These are phyloP conservation scores for Hololepta plana DNA, from an alignment of 2,888 invertebrate genomes.

Conservation along the genomic window DNA sequence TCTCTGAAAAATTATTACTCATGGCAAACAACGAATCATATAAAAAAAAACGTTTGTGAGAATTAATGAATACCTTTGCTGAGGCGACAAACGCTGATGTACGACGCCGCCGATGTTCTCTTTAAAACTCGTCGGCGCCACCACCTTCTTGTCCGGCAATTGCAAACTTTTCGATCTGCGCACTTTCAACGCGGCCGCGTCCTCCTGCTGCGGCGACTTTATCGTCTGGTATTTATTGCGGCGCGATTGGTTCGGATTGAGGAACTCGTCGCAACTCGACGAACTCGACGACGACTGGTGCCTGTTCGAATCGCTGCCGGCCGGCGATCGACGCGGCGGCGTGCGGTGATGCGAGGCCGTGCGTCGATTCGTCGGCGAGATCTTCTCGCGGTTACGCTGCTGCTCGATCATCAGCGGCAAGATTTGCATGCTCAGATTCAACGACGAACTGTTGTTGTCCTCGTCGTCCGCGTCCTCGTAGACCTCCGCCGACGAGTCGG, in stretches of 20 bases:
- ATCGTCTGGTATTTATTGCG: slow-evolving; percentile 5
- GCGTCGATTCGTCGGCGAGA: slow-evolving; percentile 21
- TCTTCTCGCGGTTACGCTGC: slow-evolving; percentile 16
- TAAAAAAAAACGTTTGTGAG: too few relatives aligned
- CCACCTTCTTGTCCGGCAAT: slow-evolving; percentile 33
- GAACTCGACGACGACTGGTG: slow-evolving; percentile 17
- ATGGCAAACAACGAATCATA: too few relatives aligned
- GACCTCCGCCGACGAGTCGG: slow-evolving; percentile 29
- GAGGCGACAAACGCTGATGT: too few relatives aligned
- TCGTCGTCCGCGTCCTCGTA: slow-evolving; percentile 31
- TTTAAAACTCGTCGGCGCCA: too few relatives aligned
- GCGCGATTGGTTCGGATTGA: too few relatives aligned
- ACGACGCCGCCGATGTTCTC: too few relatives aligned
- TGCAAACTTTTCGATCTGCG: slow-evolving; percentile 41
- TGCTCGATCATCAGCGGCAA: slow-evolving; percentile 18
- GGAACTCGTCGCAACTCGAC: slow-evolving; percentile 21
- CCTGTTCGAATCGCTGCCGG: slow-evolving; percentile 22
- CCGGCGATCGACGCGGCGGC: slow-evolving; percentile 21
- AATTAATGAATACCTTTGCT: too few relatives aligned
- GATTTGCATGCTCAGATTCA: slow-evolving; percentile 26
- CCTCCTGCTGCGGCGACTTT: slow-evolving; percentile 12
- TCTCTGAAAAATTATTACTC: too few relatives aligned
- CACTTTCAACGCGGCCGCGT: slow-evolving; percentile 21
- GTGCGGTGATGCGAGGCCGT: slow-evolving; percentile 16
- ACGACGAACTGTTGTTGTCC: slow-evolving; percentile 30